phyloP scores from a whole-genome alignment of 1,140 invertebrate genomes.

The Euborellia annulipes region DNA sequence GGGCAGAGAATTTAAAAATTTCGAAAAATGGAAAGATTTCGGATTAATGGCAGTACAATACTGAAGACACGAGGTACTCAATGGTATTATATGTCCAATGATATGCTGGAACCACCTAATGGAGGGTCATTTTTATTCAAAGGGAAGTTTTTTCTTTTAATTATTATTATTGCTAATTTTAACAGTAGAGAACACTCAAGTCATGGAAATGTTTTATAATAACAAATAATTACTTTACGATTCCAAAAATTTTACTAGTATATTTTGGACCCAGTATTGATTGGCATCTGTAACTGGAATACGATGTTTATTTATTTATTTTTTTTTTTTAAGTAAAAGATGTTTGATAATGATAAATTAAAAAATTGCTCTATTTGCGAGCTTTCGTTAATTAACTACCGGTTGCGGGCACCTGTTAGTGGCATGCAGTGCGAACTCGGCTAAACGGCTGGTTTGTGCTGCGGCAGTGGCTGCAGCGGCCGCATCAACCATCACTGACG shows the following conservation, averaged over 20 bases:
- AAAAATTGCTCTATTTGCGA: constrained; percentile 27
- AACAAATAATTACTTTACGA: constrained; percentile 3
- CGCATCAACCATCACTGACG: constrained; percentile 19
- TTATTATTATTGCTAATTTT: constrained; percentile 2
- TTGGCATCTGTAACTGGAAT: constrained; percentile 9
- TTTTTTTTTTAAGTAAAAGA: neutral
- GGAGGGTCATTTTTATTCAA: constrained; percentile 6
- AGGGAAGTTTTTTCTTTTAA: neutral
- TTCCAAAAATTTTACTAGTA: neutral
- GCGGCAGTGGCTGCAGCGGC: constrained; percentile 21
- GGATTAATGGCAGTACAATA: constrained; percentile 11
- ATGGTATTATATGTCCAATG: constrained; percentile 2
- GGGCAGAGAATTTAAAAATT: too few relatives aligned
- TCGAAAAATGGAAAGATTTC: neutral
- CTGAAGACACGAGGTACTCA: constrained; percentile 10
- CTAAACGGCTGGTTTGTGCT: constrained; percentile 23
- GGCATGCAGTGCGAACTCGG: constrained; percentile 28
- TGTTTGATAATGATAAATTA: constrained; percentile 21
- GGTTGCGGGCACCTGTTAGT: constrained; percentile 18
- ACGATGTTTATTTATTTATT: neutral
- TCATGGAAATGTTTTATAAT: constrained; percentile 5
- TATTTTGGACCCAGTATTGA: constrained; percentile 11
- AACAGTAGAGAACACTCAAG: neutral
- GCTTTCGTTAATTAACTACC: constrained; percentile 31
- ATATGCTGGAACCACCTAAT: constrained; percentile 7